Evolutionary conservation across 2,888 invertebrate species (phyloP), one percentile per base, ranked within the genome.

Genomic region (Trichogramma dendrolimi): DNA sequence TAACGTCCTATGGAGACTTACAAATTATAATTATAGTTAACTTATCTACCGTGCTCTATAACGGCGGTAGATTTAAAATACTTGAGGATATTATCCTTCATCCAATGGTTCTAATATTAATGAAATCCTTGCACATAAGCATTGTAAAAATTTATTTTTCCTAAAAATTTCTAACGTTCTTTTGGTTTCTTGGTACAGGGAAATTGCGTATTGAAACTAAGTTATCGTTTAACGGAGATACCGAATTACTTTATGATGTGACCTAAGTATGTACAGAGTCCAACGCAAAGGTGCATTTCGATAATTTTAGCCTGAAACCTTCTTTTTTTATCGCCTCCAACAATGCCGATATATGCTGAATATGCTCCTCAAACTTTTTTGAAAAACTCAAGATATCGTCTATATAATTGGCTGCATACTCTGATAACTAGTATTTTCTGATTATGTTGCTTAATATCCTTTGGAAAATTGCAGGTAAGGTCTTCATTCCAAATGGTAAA

Each of bases 251-350:
- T 11, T 51, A 62, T 60, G 47, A 60, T 41, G 43, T 54, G 54
- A 10, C 54, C 54, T 42, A 54, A 14, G n/a, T 54, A 54, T 54
- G 8, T 40, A 40, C 41, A 1, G 4, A 40, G n/a, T 54, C 40
- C 14, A 4, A 5, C 41, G 54, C 54, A 54, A 40, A 54, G 10
- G n/a, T 54, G 54, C 54, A 54, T 54, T 54, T 54, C 41, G 41
- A 39, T n/a, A 54, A 61, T 59, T 67, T 66, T 51, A 68, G 27
- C 56, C 57, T 62, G 8, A 68, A 68, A 10, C 67, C 65, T 67
- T 67, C 67, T 39, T 47, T 58, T 56, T 38, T 5, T 58, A 67
- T 65, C 39, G 65, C 65, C 44, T 65, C 41, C 43, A 67, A 46
- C 14, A 65, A 10, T 40, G 41, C 6, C 46, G 5, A 6, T 39